Conservation (phyloP, 2,113 vertebrate species). For the Lamprotornis superbus region DNA sequence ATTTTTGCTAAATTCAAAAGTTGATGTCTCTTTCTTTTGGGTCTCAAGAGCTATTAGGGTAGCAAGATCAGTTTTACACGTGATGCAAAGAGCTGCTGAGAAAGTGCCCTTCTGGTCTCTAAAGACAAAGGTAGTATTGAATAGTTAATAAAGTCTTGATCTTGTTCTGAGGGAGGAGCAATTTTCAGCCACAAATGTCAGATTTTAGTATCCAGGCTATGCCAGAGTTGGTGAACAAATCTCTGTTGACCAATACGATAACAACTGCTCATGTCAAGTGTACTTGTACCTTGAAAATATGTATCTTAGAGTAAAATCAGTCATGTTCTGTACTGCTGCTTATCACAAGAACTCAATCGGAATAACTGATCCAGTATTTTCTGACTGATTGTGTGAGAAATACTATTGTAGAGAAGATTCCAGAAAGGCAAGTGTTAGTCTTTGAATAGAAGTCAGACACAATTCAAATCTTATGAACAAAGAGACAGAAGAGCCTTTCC, state of each 20-base stretch:
- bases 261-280: background rate
- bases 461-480: background rate
- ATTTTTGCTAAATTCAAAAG: background rate
- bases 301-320: background rate
- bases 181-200: background rate
- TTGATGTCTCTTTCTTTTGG: background rate
- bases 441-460: background rate
- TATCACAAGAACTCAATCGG: background rate
- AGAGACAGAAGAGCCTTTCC: background rate
- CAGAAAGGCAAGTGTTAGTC: background rate
- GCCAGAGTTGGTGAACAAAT: background rate
- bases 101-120: background rate
- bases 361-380: background rate
- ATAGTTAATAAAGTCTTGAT: conserved; percentile 6
- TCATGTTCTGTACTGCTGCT: background rate
- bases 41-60: background rate
- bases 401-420: background rate
- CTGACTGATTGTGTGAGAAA: background rate
- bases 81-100: background rate
- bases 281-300: background rate
- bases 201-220: background rate
- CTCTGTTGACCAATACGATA: background rate
- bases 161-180: background rate
- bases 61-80: background rate
- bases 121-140: background rate